phyloP scores from a whole-genome alignment of 2,888 invertebrate species.

The Lepidonotus clava region DNA sequence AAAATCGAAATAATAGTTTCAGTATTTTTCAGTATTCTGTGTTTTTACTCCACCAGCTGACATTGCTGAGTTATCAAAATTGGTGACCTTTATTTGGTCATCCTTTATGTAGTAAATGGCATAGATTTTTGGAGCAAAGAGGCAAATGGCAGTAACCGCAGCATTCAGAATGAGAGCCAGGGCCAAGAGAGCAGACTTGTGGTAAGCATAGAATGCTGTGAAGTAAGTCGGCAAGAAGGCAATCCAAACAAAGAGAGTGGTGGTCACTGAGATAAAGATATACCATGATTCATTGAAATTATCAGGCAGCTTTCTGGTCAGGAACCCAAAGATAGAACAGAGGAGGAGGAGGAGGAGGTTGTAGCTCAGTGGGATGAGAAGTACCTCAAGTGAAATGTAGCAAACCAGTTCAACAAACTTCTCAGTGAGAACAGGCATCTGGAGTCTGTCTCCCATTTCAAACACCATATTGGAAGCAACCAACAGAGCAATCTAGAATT shows the following conservation, averaged over 20 bases:
- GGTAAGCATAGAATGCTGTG: constrained; percentile 35
- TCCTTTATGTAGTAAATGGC: constrained; percentile 28
- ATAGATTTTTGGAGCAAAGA: constrained; percentile 41
- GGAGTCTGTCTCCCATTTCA: not conserved
- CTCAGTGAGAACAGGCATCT: constrained; percentile 47
- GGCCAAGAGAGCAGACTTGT: not conserved
- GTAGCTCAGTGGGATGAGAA: constrained; percentile 33
- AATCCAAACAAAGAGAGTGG: constrained; percentile 38
- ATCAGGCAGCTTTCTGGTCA: constrained; percentile 49
- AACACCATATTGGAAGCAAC: not conserved
- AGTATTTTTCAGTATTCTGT: too few relatives aligned
- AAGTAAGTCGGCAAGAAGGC: constrained; percentile 48
- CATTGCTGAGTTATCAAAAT: not conserved
- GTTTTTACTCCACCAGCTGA: too few relatives aligned
- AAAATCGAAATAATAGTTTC: too few relatives aligned
- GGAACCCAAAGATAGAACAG: constrained; percentile 31
- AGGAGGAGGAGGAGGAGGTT: constrained; percentile 33
- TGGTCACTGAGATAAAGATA: constrained; percentile 17
- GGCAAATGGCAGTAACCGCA: not conserved
- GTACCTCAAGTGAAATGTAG: not conserved
- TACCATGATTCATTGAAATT: constrained; percentile 51
- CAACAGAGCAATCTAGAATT: not conserved
- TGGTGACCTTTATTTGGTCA: not conserved
- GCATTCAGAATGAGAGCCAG: constrained; percentile 39
- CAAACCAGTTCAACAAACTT: constrained; percentile 27